Evolutionary conservation across 2,888 invertebrate genomes (phyloP).

Genomic region (Xanthia icteritia): DNA sequence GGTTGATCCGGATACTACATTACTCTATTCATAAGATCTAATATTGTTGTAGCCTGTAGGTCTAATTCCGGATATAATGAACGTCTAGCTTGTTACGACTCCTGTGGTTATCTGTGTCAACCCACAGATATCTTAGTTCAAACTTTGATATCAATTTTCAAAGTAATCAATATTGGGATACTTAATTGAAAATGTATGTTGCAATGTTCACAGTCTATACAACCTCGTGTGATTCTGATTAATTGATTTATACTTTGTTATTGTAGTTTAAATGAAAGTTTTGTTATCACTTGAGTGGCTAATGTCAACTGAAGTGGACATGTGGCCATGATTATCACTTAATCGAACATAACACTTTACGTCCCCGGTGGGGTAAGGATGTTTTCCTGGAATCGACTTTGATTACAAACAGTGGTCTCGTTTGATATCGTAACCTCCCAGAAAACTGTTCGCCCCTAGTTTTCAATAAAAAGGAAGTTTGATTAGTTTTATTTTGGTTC

Average conservation of each 20-base stretch:
- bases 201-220: constrained; percentile 18
- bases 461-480: constrained; percentile 23
- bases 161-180: constrained; percentile 55
- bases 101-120: constrained; percentile 50
- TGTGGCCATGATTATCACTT: constrained; percentile 3
- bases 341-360: not conserved
- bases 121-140: constrained; percentile 47
- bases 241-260: not conserved
- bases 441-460: not conserved
- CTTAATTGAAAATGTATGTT: constrained; percentile 30
- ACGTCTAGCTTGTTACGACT: constrained; percentile 17
- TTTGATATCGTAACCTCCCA: not conserved
- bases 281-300: constrained; percentile 20
- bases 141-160: constrained; percentile 47
- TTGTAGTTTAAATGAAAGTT: constrained; percentile 22
- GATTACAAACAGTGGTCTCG: not conserved
- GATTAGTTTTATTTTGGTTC: constrained; percentile 17
- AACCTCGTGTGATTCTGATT: constrained; percentile 3
- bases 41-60: constrained; percentile 20
- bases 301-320: not conserved
- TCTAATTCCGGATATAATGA: constrained; percentile 22
- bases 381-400: constrained; percentile 8
- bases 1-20: constrained; percentile 40
- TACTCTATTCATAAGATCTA: constrained; percentile 39
- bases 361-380: not conserved